Evolutionary conservation across 2,888 invertebrate species (phyloP), one percentile per base, ranked within the genome.

Genomic region (Coenonympha arcania): DNA sequence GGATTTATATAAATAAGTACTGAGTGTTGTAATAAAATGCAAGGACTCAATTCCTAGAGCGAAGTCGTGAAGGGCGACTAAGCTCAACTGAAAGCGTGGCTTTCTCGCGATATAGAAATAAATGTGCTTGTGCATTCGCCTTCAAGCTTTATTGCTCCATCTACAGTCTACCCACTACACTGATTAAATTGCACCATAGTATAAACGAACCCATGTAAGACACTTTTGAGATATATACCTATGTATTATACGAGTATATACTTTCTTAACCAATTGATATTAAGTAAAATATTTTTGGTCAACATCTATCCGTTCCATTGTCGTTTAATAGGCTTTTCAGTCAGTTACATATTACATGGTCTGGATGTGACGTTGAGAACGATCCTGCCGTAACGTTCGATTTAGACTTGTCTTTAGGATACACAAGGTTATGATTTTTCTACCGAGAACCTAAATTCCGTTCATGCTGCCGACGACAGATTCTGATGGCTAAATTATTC

Each of bases 401-500:
- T n/a, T n/a, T n/a, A n/a, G n/a, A n/a, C n/a, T n/a, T n/a, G n/a
- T n/a, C n/a, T n/a, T n/a, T n/a, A n/a, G n/a, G n/a, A n/a, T n/a
- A n/a, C n/a, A n/a, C n/a, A n/a, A n/a, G n/a, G 19, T 11, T 30
- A 16, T 18, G 11, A 18, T 42, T 42, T 30, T 42, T 42, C 30
- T 11, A 19, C 28, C 22, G 19, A 8, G n/a, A 33, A 43, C 3
- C 24, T 19, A 31, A 43, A 43, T 22, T 43, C 16, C n/a, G 11
- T 31, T 20, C 20, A 43, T 4, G 15, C 43, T 33, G 20, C 33
- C 43, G 20, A 16, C 15, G 9, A n/a, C 40, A 28, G 28, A 9
- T 33, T 11, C 13, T 9, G 22, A n/a, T 31, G 20, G 16, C 39
- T 40, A 26, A 40, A 40, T 40, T 40, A 40, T 40, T 40, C 39